Conservation (phyloP, 2,888 invertebrate species). For the Corythucha ciliata region DNA sequence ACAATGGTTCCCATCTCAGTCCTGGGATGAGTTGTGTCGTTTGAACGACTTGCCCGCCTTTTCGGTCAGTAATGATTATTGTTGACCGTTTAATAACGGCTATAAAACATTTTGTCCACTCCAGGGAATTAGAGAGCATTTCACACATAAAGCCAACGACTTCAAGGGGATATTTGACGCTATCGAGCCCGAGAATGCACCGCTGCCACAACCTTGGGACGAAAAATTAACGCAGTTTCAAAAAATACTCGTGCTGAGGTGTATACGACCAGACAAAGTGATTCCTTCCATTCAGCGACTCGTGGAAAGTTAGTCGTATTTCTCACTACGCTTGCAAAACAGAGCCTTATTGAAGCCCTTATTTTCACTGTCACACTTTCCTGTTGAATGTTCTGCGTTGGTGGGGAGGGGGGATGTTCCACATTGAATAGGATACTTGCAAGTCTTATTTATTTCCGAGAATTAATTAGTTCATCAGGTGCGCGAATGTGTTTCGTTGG, state of each 20-base stretch:
- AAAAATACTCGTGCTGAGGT: conserved; percentile 66
- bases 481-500: too few relatives aligned
- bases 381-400: too few relatives aligned
- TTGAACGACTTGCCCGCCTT: conserved; percentile 48
- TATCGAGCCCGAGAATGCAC: conserved; percentile 58
- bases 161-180: conserved; percentile 74
- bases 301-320: conserved; percentile 48
- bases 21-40: conserved; percentile 71
- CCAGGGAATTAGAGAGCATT: conserved; percentile 56
- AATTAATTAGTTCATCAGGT: too few relatives aligned
- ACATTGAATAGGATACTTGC: too few relatives aligned
- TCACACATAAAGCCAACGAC: conserved; percentile 45
- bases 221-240: conserved; percentile 56
- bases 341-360: too few relatives aligned
- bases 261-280: conserved; percentile 80
- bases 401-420: too few relatives aligned
- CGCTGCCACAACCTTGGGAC: conserved; percentile 63
- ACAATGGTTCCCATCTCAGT: conserved; percentile 58
- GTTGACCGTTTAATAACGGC: too few relatives aligned
- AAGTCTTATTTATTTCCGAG: too few relatives aligned
- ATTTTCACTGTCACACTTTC: too few relatives aligned
- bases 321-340: too few relatives aligned
- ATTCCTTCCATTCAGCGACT: conserved; percentile 65
- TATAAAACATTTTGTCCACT: too few relatives aligned
- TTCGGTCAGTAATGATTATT: too few relatives aligned